Base-by-base conservation (phyloP, 2,797 vertebrate species). In the Dicrostonyx torquatus region DNA sequence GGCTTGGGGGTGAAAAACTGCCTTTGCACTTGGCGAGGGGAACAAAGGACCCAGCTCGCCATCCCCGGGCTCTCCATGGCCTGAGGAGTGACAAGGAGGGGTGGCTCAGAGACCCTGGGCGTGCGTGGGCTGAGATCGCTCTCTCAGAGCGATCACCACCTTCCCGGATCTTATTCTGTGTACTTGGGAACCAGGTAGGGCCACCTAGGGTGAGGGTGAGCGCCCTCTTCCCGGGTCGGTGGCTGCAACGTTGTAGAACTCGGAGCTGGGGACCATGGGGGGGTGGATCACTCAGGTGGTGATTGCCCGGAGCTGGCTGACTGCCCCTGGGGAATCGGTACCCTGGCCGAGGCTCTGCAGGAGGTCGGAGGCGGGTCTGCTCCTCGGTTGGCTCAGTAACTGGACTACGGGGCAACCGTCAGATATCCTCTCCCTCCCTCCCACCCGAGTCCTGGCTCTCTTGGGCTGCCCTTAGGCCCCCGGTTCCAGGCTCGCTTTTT, bases 31-130 rank as follows among this genome's bases (percentile, higher is more conserved):
- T 64, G 60, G 96, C 88, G 88, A 96, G 66, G 95, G 95, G 97
- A 97, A 97, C 97, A 97, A 97, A 97, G 97, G 96, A 97, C 85
- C 90, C 34, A 83, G 96, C 96, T 97, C 97, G 95, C 96, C 97
- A 93, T 96, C 96, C 97, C 96, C 94, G 73, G 84, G 97, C 97
- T 79, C 96, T 96, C 82, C 89, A 93, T 86, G 97, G 97, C 96
- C 94, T 91, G 95, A 86, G 91, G 95, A 94, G 79, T 17, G 87
- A 79, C 84, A 85, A 84, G 89, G 95, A 95, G 84, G 87, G 97
- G 87, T 96, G 93, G 96, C 86, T 88, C 89, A 12, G 94, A 70
- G 87, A 96, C 96, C 97, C 96, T 6, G 91, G 95, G 94, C 75
- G 94, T 94, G 91, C 88, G 96, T 76, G 96, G 95, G 87, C 94